These are phyloP conservation scores for Agraylea sexmaculata DNA, from an alignment of 1,140 invertebrate species.

Conservation along the genomic window DNA sequence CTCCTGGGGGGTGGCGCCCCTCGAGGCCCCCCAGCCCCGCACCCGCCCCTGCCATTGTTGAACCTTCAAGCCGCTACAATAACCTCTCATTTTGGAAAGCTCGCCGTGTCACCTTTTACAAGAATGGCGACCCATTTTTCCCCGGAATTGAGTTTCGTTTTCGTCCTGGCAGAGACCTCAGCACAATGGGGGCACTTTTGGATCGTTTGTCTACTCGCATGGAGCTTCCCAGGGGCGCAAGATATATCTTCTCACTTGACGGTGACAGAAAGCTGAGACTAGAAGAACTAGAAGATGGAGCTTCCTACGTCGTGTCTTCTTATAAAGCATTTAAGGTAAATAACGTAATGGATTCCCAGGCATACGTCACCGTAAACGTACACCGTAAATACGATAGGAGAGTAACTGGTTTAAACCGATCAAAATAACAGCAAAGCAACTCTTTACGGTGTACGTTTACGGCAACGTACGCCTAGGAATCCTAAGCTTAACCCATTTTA, in stretches of 20 bases:
- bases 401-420: no score
- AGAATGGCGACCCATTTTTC: slow-evolving; percentile 87
- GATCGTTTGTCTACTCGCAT: slow-evolving; percentile 72
- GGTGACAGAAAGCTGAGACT: slow-evolving; percentile 71
- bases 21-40: slow-evolving; percentile 31
- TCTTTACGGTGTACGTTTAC: no score
- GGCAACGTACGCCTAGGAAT: no score
- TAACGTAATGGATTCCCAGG: no score
- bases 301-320: slow-evolving; percentile 83
- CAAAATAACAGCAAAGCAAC: no score
- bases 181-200: slow-evolving; percentile 73
- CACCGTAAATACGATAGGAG: no score
- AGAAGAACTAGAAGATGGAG: slow-evolving; percentile 78
- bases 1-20: slow-evolving; percentile 32
- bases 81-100: slow-evolving; percentile 80
- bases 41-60: slow-evolving; percentile 4
- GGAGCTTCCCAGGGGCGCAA: slow-evolving; percentile 70
- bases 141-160: slow-evolving; percentile 82
- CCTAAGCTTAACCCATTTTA: no score
- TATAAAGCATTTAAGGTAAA: slow-evolving; percentile 86
- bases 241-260: slow-evolving; percentile 84
- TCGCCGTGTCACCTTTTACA: slow-evolving; percentile 76
- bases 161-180: slow-evolving; percentile 75
- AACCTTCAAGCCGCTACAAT: slow-evolving; percentile 45
- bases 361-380: no score